Evolutionary conservation across 2,888 invertebrate genomes (phyloP), one percentile per base, ranked within the genome.

Genomic region (Torymus texanus): DNA sequence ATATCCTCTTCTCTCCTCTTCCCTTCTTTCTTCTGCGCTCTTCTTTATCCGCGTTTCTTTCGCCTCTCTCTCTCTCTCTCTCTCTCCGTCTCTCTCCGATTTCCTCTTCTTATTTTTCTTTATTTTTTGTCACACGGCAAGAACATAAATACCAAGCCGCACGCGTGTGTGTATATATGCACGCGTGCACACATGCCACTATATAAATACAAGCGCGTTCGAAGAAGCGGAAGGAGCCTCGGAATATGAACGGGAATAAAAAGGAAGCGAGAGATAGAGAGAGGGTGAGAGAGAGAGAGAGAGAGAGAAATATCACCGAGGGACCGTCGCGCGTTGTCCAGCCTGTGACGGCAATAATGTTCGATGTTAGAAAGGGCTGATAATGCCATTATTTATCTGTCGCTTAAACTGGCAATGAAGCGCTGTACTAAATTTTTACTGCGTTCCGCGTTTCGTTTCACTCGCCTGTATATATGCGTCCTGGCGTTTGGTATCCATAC

Each of bases 321-420:
- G 29, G 29, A 29, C 29, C 29, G 29, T 29, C 29, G 29, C 29
- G 29, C 29, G 29, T 29, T 29, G 29, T 29, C 29, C 29, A 3
- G 29, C 5, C 4, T 5, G 29, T 29, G 29, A 29, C 29, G 29
- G 29, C 29, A 29, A 29, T 29, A 29, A 29, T 29, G 29, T 29
- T 29, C 29, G 84, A 84, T 87, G 86, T 87, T 85, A 87, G 86
- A 86, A 87, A 84, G 79, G 83, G 84, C 85, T 87, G 87, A 85
- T 85, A 85, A 84, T 86, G 87, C 29, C 29, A 29, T 87, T 87
- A 87, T 87, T 87, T 87, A 86, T 86, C 85, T 84, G 85, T 85
- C 12, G 59, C 21, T 59, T 59, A 16, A 16, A 59, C 21, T 16
- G 59, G 21, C 59, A 59, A 59, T 59, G 59, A 21, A 59, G 59